Evolutionary conservation across 2,888 invertebrate species (phyloP), one percentile per base, ranked within the genome.

Genomic region (Piscicola geometra): DNA sequence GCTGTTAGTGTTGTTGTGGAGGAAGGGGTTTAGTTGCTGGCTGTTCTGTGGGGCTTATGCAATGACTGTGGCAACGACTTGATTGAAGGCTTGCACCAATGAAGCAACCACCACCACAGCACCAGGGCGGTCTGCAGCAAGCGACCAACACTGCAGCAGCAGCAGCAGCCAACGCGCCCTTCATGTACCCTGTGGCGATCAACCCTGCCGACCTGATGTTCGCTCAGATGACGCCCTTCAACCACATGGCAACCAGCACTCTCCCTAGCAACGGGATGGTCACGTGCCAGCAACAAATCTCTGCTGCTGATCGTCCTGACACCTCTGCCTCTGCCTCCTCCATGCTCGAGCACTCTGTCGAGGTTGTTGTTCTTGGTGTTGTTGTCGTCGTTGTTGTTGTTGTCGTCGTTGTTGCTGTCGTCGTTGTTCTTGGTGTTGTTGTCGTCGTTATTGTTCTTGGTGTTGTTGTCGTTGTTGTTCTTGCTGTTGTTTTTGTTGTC

Each of bases 161-260:
- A 9, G 32, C 52, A 0, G 56, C 71, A 25, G 68, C 68, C 5
- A 33, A 60, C 0, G 73, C 56, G 9, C 64, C 73, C 32, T 52
- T 73, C 32, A 32, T 73, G 33, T 73, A 73, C 36, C 73, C 73
- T 28, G 35, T 70, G 70, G 35, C 30, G 64, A 18, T 73, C 28
- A 64, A 33, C 60, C 73, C 60, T 3, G 21, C 60, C n/a, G 73
- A 73, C 33, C 52, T 73, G 60, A 73, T 73, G 73, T 73, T 73
- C 36, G 32, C 73, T 18, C 73, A 73, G 15, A 73, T 73, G 73
- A 30, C 73, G 30, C 35, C 70, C 15, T 5, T 56, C n/a, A 56
- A 56, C n/a, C 60, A 9, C 60, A 56, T 56, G 60, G n/a, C 25
- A 25, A n/a, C 60, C 25, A 5, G 3, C 3, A 18, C 60, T 21